phyloP scores from a whole-genome alignment of 1,140 invertebrate genomes.

The Neodiprion fabricii region DNA sequence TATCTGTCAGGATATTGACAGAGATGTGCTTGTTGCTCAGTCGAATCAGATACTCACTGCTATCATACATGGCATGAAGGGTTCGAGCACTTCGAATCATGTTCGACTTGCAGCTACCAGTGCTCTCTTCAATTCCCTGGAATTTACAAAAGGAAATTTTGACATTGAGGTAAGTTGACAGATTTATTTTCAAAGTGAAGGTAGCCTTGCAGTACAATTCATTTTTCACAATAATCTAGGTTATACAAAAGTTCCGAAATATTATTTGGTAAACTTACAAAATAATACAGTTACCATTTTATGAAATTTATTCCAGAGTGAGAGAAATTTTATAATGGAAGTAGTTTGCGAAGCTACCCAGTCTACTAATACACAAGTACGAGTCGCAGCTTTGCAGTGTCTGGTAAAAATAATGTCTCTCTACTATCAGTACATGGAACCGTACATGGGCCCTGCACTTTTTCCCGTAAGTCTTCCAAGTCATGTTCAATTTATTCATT shows the following conservation, averaged over 20 bases:
- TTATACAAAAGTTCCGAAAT: no score
- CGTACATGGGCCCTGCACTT: constrained; percentile 97
- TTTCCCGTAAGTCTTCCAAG: constrained; percentile 77
- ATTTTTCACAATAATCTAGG: no score
- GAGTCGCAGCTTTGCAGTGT: constrained; percentile 96
- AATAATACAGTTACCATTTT: no score
- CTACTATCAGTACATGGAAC: constrained; percentile 99
- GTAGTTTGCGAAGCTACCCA: constrained; percentile 95
- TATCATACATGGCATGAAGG: constrained; percentile 97
- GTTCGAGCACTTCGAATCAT: constrained; percentile 80
- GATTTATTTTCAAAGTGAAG: neutral
- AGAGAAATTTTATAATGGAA: constrained; percentile 99
- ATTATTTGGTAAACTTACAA: no score
- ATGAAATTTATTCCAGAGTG: constrained; percentile 65
- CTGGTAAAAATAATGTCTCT: constrained; percentile 98
- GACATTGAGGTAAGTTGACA: constrained; percentile 80
- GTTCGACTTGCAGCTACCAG: constrained; percentile 94
- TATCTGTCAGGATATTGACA: constrained; percentile 84
- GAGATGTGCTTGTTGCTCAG: constrained; percentile 88
- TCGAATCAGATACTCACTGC: constrained; percentile 98
- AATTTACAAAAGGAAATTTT: constrained; percentile 99
- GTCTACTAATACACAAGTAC: constrained; percentile 84
- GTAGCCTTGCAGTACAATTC: no score
- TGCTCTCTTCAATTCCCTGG: constrained; percentile 96
- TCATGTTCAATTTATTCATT: neutral